Evolutionary conservation across 2,888 invertebrate genomes (phyloP), one percentile per base, ranked within the genome.

Genomic region (Entomobrya proxima): DNA sequence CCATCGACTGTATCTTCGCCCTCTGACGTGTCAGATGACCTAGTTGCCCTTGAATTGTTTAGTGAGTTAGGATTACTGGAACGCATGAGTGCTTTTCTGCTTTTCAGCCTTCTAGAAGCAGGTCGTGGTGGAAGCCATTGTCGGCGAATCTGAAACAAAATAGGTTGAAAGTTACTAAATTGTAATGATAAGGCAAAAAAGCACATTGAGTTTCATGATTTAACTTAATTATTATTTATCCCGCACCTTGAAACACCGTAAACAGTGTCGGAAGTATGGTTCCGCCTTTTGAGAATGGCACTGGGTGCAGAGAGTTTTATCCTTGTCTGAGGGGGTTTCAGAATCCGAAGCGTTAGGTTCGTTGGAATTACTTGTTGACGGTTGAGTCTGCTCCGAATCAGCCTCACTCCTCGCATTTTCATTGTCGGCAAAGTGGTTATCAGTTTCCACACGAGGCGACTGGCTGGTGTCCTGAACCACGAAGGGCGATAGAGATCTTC

Each of bases 41-140:
- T 35, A 21, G 67, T 77, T 13, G 64, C 44, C 24, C 72, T 72
- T 47, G 58, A 40, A 18, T 75, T 69, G 32, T 79, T 76, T 11
- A n/a, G 40, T 13, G 50, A 61, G 58, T 67, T 55, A n/a, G 74
- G 35, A 35, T 30, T 15, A 21, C 27, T 67, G 24, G 76, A 30
- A 13, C 69, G 75, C 1, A 52, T 9, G 0, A 32, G 40, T 11
- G 40, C 11, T 77, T 86, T 87, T 76, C 69, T 83, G 24, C 21
- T 76, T 82, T 85, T 88, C n/a, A 81, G 55, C 58, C 77, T 84
- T 32, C 85, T 67, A 7, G 88, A 79, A 83, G 55, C 50, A 27
- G 89, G 89, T 13, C 89, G 72, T 37, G 84, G 85, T 15, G 89
- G 89, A 50, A 89, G 85, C 89, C 89, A 89, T 50, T 85, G 86